These are phyloP conservation scores for Orchesella cincta DNA, from an alignment of 1,140 invertebrate species.

Conservation along the genomic window DNA sequence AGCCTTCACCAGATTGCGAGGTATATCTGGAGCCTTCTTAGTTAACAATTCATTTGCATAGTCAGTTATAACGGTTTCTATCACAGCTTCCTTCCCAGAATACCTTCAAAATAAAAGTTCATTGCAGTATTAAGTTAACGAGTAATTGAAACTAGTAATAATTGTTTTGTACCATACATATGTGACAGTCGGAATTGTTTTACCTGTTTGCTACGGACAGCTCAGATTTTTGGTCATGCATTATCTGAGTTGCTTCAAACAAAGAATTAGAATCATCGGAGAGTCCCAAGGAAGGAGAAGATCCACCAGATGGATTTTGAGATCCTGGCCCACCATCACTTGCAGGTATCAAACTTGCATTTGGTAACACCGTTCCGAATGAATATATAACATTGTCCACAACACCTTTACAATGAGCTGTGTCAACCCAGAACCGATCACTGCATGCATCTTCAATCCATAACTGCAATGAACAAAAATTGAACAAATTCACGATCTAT, in stretches of 20 bases:
- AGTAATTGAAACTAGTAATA: too few species aligned
- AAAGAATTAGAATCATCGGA: slow-evolving; percentile 47
- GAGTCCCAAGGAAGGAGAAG: slow-evolving; percentile 42
- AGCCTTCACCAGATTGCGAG: slow-evolving; percentile 40
- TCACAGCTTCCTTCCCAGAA: slow-evolving; percentile 65
- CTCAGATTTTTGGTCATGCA: slow-evolving; percentile 54
- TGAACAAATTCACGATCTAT: too few species aligned
- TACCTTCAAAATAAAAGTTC: slow-evolving; percentile 61
- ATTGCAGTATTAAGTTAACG: too few species aligned
- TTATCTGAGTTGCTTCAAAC: slow-evolving; percentile 62
- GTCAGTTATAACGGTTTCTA: slow-evolving; percentile 81
- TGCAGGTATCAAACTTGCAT: slow-evolving; percentile 61
- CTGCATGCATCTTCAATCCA: slow-evolving; percentile 93
- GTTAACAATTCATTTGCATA: slow-evolving; percentile 71
- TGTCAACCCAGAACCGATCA: slow-evolving; percentile 90
- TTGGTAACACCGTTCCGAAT: slow-evolving; percentile 78
- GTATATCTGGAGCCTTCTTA: slow-evolving; percentile 45
- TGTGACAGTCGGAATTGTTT: too few species aligned
- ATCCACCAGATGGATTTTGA: slow-evolving; percentile 45
- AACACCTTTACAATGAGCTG: slow-evolving; percentile 84
- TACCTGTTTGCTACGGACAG: slow-evolving; percentile 44
- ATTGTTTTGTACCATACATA: too few species aligned
- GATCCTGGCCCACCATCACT: slow-evolving; percentile 52
- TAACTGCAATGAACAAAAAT: slow-evolving; percentile 60
- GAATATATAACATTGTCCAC: slow-evolving; percentile 89